Conservation (phyloP, 1,140 invertebrate genomes). For the Cotesia vestalis region DNA sequence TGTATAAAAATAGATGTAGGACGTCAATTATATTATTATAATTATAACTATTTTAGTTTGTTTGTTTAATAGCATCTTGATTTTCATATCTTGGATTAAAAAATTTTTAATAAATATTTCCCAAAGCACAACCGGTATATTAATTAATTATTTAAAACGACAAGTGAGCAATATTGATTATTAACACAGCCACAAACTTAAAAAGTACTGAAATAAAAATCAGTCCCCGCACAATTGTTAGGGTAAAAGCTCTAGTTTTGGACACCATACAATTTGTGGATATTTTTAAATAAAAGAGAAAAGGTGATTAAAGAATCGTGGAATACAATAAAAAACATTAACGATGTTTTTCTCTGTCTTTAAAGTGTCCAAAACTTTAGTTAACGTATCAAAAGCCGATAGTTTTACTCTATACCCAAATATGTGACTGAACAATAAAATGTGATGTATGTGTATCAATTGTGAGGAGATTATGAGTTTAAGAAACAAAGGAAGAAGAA, state of each 20-base stretch:
- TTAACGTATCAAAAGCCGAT: too few species aligned
- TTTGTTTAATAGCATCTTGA: conserved; percentile 18
- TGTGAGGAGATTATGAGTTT: conserved; percentile 39
- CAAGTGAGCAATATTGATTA: conserved; percentile 30
- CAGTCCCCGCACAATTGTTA: conserved; percentile 50
- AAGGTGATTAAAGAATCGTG: too few species aligned
- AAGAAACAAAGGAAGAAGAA: background rate
- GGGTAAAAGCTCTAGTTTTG: conserved; percentile 5
- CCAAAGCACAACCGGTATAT: conserved; percentile 34
- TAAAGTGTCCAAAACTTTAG: too few species aligned
- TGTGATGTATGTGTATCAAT: conserved; percentile 52
- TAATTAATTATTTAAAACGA: conserved; percentile 20
- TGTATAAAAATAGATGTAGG: conserved; percentile 28
- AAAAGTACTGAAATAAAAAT: conserved; percentile 29
- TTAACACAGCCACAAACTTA: conserved; percentile 26
- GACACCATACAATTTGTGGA: too few species aligned
- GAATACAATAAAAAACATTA: too few species aligned
- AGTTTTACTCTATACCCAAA: conserved; percentile 30
- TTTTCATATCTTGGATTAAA: background rate
- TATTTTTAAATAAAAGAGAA: too few species aligned
- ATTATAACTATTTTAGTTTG: conserved; percentile 28
- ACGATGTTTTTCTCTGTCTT: too few species aligned
- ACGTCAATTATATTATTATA: background rate
- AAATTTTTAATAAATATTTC: conserved; percentile 14
- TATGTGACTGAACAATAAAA: conserved; percentile 43